Conservation (phyloP, 2,113 vertebrate genomes). For the Rana temporaria region DNA sequence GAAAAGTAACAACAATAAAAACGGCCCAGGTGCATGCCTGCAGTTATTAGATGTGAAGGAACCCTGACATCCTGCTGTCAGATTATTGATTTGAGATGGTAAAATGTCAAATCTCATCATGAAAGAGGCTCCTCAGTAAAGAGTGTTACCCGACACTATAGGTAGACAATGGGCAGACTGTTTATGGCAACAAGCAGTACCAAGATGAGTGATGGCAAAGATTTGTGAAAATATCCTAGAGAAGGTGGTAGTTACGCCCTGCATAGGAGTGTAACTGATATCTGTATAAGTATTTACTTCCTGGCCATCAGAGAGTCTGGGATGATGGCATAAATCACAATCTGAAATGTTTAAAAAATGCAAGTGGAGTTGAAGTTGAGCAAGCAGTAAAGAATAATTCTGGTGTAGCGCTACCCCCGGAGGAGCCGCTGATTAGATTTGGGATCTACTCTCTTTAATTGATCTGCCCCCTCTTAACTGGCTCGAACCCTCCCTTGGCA, state of each 20-base stretch:
- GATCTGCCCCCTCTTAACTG: too few relatives aligned
- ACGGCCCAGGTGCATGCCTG: neutral
- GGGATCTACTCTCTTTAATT: too few relatives aligned
- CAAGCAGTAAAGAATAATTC: neutral
- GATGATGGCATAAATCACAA: too few relatives aligned
- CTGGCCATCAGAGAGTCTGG: neutral
- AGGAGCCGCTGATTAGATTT: too few relatives aligned
- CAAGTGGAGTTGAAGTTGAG: neutral
- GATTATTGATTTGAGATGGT: neutral
- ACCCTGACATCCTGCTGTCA: slow-evolving; percentile 13
- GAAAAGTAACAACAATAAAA: neutral
- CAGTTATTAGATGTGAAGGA: neutral
- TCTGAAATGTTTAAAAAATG: too few relatives aligned
- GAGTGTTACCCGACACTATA: neutral
- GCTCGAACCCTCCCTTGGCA: too few relatives aligned
- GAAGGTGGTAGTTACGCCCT: neutral
- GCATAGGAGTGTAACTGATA: neutral
- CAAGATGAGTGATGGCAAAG: neutral
- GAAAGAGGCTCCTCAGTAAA: neutral
- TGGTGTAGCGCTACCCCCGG: too few relatives aligned
- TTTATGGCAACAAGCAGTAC: neutral
- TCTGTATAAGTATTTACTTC: neutral
- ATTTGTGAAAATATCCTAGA: neutral
- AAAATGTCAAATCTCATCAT: slow-evolving; percentile 13
- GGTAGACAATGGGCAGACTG: neutral